Conservation (phyloP, 2,888 invertebrate species). For the Plagodis pulveraria region DNA sequence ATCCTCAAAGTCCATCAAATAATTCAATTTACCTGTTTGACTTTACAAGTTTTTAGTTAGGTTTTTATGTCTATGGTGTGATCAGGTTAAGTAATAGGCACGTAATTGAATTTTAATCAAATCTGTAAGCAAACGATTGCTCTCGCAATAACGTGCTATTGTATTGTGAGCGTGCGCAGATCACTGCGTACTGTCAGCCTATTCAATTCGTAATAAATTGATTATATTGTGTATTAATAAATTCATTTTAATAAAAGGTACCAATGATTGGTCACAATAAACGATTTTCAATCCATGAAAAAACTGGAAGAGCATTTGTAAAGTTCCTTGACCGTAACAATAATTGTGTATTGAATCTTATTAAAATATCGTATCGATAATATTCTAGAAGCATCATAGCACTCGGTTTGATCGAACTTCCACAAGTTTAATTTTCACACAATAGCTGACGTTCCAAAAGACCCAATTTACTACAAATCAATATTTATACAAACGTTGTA, state of each 20-base stretch:
- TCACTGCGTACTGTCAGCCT: constrained; percentile 49
- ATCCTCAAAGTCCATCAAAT: too few relatives aligned
- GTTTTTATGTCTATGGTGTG: constrained; percentile 34
- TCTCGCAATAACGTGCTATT: constrained; percentile 58
- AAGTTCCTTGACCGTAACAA: background rate
- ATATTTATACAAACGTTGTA: constrained; percentile 65
- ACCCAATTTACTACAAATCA: constrained; percentile 57
- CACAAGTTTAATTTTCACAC: constrained; percentile 32
- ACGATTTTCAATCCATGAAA: constrained; percentile 4
- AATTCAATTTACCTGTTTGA: too few relatives aligned
- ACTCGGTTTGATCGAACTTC: background rate
- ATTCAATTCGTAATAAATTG: constrained; percentile 69
- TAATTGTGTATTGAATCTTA: too few relatives aligned
- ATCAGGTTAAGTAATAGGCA: constrained; percentile 30
- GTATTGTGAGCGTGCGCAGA: constrained; percentile 65
- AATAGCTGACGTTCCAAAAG: constrained; percentile 35
- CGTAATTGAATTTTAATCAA: constrained; percentile 77
- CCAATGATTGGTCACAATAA: constrained; percentile 25
- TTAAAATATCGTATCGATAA: too few relatives aligned
- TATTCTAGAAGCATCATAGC: too few relatives aligned
- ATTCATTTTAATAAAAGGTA: constrained; percentile 14
- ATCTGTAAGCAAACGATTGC: constrained; percentile 69
- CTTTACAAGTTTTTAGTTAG: background rate
- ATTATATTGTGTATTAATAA: constrained; percentile 60
- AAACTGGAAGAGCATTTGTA: background rate